Base-by-base conservation (phyloP, 2,888 invertebrate genomes). In the Apomyelois bistriatella region DNA sequence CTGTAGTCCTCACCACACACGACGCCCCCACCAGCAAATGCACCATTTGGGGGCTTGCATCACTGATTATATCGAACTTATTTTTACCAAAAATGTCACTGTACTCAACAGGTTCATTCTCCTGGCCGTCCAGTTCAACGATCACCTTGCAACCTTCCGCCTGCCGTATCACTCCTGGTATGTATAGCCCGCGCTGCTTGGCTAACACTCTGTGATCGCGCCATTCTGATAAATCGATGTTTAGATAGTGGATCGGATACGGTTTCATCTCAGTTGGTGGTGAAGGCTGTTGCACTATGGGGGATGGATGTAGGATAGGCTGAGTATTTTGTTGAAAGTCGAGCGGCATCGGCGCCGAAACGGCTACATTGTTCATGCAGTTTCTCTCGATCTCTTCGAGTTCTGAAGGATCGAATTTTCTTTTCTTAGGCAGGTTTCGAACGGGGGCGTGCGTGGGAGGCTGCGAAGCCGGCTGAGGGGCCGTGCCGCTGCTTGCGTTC, bases 191-290 rank as follows among this genome's bases (percentile, higher is more conserved):
- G 61, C 95, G 94, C 73, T 94, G 94, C 78, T 96, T 96, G 40
- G 98, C 98, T 66, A 99, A 90, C 56, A 98, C 97, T 67, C 98
- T 92, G 79, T 98, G 97, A 74, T 97, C 96, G 65, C 94, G 94
- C 98, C 98, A 99, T 85, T 98, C 98, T 70, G 94, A 95, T 66
- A 98, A 92, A 89, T 98, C 97, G 61, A 98, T 93, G 67, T 91
- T 90, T 10, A 93, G 93, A 72, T 93, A 93, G 60, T 74, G 76
- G 28, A 82, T 72, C 28, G 70, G 65, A 62, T 76, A 85, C 1
- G 75, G 65, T 58, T 92, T 93, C 37, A 92, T 82, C 36, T 93
- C 93, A 13, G 86, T 78, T 37, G 92, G 91, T 55, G 93, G 93
- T 1, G 93, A 92, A 1, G 91, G 89, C 40, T 88, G 83, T 58